These are phyloP conservation scores for Sturnus vulgaris DNA, from an alignment of 2,113 vertebrate genomes.

Conservation along the genomic window DNA sequence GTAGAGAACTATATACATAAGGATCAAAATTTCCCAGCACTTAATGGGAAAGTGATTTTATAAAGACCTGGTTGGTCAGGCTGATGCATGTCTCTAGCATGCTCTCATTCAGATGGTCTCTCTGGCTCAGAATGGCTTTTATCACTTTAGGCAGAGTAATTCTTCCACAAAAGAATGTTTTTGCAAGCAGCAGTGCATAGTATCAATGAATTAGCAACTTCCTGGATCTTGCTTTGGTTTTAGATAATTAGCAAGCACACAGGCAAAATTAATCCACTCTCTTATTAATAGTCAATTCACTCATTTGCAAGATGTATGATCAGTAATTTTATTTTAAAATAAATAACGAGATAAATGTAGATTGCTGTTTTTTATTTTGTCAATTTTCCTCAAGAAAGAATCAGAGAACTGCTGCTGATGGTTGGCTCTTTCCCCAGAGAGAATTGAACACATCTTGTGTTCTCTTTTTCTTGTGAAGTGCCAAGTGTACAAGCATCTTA, in stretches of 20 bases:
- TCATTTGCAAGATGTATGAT: not conserved
- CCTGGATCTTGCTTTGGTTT: not conserved
- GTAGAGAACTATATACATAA: not conserved
- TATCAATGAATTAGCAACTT: not conserved
- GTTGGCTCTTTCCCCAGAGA: not conserved
- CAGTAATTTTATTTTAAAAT: not conserved
- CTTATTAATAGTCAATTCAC: not conserved
- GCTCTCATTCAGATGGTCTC: not conserved
- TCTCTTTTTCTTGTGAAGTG: not conserved
- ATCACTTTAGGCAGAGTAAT: not conserved
- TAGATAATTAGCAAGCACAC: not conserved
- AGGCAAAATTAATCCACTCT: not conserved
- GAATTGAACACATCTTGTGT: not conserved
- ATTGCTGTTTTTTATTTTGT: not conserved
- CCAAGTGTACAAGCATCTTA: not conserved
- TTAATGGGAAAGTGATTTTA: not conserved
- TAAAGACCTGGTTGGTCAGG: not conserved
- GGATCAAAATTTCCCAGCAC: not conserved
- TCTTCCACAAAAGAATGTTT: not conserved
- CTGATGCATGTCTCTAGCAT: not conserved
- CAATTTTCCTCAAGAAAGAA: not conserved
- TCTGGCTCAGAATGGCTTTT: not conserved
- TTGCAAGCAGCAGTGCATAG: not conserved
- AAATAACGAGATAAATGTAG: not conserved
- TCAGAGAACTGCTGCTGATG: not conserved